Percentiles rank a stretch among this genome's conserved stretches.
These are phyloP conservation scores for Aphelenchoides avenae DNA, from an alignment of 1,140 invertebrate species.

Conservation along the genomic window DNA sequence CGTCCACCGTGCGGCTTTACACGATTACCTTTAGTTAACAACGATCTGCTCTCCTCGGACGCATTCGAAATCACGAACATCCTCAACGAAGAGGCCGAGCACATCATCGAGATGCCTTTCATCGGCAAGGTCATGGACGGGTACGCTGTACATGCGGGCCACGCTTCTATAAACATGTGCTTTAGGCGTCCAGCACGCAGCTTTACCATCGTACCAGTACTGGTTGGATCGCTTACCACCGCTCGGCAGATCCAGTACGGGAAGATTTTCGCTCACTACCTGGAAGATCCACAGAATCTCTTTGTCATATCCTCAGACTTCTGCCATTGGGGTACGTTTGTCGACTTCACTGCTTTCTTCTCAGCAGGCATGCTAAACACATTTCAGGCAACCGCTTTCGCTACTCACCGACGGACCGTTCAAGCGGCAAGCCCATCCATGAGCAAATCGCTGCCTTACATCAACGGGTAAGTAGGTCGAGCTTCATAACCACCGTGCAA, in stretches of 20 bases:
- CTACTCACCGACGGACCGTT: slow-evolving; percentile 81
- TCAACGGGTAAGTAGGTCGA: slow-evolving; percentile 26
- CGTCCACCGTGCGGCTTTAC: no score
- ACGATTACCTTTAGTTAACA: slow-evolving; percentile 66
- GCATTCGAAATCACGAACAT: slow-evolving; percentile 81
- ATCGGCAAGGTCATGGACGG: slow-evolving; percentile 97
- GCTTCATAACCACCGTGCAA: not conserved
- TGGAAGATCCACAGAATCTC: slow-evolving; percentile 76
- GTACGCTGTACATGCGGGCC: no score
- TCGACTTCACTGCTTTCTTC: slow-evolving; percentile 35
- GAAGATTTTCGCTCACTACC: slow-evolving; percentile 79
- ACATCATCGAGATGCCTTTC: slow-evolving; percentile 90
- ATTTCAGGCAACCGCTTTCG: slow-evolving; percentile 81
- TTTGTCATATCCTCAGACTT: slow-evolving; percentile 98
- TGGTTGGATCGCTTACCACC: no score
- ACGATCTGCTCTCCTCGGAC: slow-evolving; percentile 68
- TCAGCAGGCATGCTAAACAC: no score
- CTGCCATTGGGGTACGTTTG: slow-evolving; percentile 94
- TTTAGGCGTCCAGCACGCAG: no score
- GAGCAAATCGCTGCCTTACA: slow-evolving; percentile 50
- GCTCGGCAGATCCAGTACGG: no score
- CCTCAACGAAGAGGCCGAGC: slow-evolving; percentile 63
- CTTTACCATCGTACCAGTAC: no score
- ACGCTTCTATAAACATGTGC: no score
- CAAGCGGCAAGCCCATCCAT: slow-evolving; percentile 65